Base-by-base conservation (phyloP, 2,888 invertebrate genomes). In the Cyclophora punctaria region DNA sequence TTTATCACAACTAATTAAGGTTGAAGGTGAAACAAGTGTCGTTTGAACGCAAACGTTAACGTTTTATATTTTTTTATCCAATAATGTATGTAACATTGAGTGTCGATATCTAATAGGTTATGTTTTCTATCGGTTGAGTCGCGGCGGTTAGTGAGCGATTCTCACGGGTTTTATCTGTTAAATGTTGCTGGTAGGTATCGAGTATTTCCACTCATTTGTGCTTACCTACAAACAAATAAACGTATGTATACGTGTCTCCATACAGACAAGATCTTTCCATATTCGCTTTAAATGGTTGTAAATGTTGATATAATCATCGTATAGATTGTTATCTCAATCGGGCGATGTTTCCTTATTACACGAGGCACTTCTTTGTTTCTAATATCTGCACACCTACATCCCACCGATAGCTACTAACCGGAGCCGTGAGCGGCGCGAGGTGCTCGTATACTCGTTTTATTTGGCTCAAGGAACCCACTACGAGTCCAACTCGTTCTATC, bases 391-490 rank as follows among this genome's bases (percentile, higher is more conserved):
- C 20, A 20, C 20, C 20, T 20, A 20, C 20, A 20, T 20, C 20
- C 20, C 20, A 20, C 20, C 20, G 20, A 20, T 20, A 20, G 20
- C 20, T 20, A 20, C 20, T 20, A 20, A 20, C 20, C 20, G 20
- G 20, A 20, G 20, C 20, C 6, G n/a, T 33, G 6, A 7, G 5
- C 41, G 50, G 49, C 4, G 53, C 55, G 63, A 63, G 59, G 55
- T 55, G 55, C 60, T 57, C 57, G 65, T 20, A 20, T 20, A 73
- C 74, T 73, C 56, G 72, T 71, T 78, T 78, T 79, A 81, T 81
- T 79, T 81, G 77, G 77, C 73, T 73, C 72, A 71, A 80, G 83
- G 83, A 83, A 83, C 77, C 69, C 75, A 74, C 75, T 78, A 69
- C 71, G 76, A 75, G 66, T 79, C 64, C 69, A 33, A 71, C 67